phyloP scores from a whole-genome alignment of 2,888 invertebrate genomes.

The Macrosiphum euphorbiae region DNA sequence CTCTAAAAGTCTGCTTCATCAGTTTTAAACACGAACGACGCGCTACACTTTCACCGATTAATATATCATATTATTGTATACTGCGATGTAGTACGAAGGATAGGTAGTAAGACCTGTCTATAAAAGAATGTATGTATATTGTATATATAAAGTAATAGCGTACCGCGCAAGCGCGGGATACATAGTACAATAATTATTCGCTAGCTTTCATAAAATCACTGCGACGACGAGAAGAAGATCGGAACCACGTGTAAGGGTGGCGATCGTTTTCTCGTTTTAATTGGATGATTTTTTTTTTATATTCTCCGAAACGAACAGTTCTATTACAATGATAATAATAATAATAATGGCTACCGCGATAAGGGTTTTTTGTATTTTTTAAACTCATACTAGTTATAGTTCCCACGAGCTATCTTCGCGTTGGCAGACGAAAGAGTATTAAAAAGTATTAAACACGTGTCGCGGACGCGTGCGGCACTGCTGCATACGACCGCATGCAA shows the following conservation, averaged over 20 bases:
- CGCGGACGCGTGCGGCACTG: slow-evolving; percentile 47
- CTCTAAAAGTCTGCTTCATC: not conserved
- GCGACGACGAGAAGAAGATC: not conserved
- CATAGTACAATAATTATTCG: not conserved
- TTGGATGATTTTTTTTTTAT: not conserved
- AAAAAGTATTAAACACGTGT: slow-evolving; percentile 57
- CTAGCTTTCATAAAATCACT: not conserved
- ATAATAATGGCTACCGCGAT: not conserved
- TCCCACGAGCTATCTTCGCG: slow-evolving; percentile 44
- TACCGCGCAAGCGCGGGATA: not conserved
- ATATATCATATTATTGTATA: not conserved
- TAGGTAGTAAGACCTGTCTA: not conserved
- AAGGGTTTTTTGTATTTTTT: slow-evolving; percentile 20
- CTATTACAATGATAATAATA: not conserved
- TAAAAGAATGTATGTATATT: not conserved
- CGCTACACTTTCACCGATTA: slow-evolving; percentile 30
- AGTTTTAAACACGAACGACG: not conserved
- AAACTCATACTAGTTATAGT: not conserved
- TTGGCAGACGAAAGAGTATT: slow-evolving; percentile 34
- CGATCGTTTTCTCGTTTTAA: not conserved
- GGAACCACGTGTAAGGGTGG: not conserved
- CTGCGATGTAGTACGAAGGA: not conserved
- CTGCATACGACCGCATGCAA: slow-evolving; percentile 29
- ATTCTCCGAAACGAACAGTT: not conserved
- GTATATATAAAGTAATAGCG: not conserved